Percentiles rank a stretch among this genome's conserved stretches.
These are phyloP conservation scores for Aphis gossypii DNA, from an alignment of 1,140 invertebrate species.

Conservation along the genomic window DNA sequence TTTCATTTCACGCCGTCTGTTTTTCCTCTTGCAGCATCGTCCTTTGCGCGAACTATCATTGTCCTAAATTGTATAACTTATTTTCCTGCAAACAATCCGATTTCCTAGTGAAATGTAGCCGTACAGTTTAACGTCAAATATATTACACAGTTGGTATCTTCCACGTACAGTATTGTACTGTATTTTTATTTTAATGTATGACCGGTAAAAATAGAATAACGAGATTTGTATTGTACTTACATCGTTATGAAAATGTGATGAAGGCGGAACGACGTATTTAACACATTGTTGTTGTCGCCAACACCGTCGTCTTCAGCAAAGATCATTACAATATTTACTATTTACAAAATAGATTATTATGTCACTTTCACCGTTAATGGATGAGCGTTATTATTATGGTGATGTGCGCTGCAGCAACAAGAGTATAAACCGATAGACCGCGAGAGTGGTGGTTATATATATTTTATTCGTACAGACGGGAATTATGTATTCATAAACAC, in stretches of 20 bases:
- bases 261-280: neutral
- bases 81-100: neutral
- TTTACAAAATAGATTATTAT: constrained; percentile 15
- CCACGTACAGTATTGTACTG: neutral
- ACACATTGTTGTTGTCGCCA: neutral
- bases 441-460: neutral
- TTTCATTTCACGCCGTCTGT: neutral
- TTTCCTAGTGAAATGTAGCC: neutral
- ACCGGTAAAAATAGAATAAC: neutral
- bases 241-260: neutral
- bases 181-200: neutral
- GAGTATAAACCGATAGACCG: neutral
- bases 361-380: constrained; percentile 6
- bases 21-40: neutral
- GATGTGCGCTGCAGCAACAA: neutral
- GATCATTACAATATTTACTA: neutral
- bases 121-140: neutral
- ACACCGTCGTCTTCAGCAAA: neutral
- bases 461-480: neutral
- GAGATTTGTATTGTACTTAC: neutral
- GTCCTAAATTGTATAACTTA: neutral
- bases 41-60: neutral
- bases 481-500: constrained; percentile 40
- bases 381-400: neutral
- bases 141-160: neutral